Evolutionary conservation across 2,797 vertebrate genomes (phyloP), one percentile per base, ranked within the genome.

Genomic region (Pantherophis alleghaniensis): DNA sequence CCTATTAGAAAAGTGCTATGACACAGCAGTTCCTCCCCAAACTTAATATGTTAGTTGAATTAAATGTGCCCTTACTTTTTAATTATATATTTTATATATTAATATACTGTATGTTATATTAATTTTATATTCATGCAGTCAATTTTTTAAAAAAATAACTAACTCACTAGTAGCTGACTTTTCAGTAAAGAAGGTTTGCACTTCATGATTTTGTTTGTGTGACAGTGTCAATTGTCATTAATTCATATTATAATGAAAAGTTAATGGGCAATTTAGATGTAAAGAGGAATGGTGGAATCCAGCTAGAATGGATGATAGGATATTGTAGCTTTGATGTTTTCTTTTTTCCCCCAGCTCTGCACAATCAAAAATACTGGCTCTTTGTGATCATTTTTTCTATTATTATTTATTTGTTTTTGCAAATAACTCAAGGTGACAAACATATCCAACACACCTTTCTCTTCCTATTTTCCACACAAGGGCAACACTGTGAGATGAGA

Each of bases 191-290:
- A 26, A 57, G 26, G 20, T 4, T 59, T 63, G n/a, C 12, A 57
- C 24, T 32, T 24, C 60, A 57, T 69, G n/a, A n/a, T 86, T 55
- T 12, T 69, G 7, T 5, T n/a, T 56, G 16, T 59, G 59, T 42
- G 79, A 20, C 56, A 69, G 37, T 47, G 74, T 83, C 89, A 66
- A 14, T 28, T 90, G 92, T 28, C 28, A n/a, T 28, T 18, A 47
- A 56, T 95, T 88, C 89, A 79, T 53, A 42, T 5, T 74, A 9
- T 57, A 94, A 92, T 87, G 79, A 92, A 94, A 94, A 3, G 28
- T 13, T 1, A 5, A 42, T 22, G 89, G 60, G 0, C 0, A 92
- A 1, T 18, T 51, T 59, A 4, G 9, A 6, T 42, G 4, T 93
- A 28, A 87, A 51, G 20, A 93, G 90, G 0, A 1, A n/a, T 26